Evolutionary conservation across 2,113 vertebrate species (phyloP).

Genomic region (Ploceus nigricollis): DNA sequence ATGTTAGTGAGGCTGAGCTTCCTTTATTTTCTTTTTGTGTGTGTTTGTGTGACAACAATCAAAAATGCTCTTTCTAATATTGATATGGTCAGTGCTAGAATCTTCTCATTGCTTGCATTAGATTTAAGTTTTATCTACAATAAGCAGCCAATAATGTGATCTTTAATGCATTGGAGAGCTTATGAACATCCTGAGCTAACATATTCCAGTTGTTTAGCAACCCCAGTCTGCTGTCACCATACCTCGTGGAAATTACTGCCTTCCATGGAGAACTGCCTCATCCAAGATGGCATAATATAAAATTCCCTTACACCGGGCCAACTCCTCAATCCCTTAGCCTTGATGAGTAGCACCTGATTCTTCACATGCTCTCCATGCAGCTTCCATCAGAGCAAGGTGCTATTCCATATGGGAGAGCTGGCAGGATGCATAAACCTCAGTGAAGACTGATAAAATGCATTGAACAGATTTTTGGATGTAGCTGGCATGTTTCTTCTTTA

Average conservation of each 20-base stretch:
- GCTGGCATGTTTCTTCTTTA: not conserved
- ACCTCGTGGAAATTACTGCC: slow-evolving; percentile 19
- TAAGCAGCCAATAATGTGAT: slow-evolving; percentile 55
- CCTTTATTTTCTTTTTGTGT: slow-evolving; percentile 31
- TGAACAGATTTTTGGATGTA: not conserved
- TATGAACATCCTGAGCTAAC: not conserved
- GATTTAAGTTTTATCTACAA: slow-evolving; percentile 58
- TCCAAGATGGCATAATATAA: not conserved
- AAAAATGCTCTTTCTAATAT: slow-evolving; percentile 62
- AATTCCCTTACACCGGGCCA: not conserved
- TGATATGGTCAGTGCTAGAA: slow-evolving; percentile 44
- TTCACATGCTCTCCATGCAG: not conserved
- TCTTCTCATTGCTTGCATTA: slow-evolving; percentile 55
- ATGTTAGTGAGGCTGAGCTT: slow-evolving; percentile 59
- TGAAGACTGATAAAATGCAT: not conserved
- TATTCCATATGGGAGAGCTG: not conserved
- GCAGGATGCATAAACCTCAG: not conserved
- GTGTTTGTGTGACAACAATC: slow-evolving; percentile 59
- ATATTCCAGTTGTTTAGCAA: slow-evolving; percentile 23
- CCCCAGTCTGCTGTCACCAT: not conserved
- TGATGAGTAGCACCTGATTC: not conserved
- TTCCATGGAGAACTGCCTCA: not conserved
- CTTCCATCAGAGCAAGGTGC: not conserved
- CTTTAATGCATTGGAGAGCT: slow-evolving; percentile 52
- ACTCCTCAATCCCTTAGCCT: not conserved